phyloP scores from a whole-genome alignment of 2,888 invertebrate genomes.

The Alcis repandata region DNA sequence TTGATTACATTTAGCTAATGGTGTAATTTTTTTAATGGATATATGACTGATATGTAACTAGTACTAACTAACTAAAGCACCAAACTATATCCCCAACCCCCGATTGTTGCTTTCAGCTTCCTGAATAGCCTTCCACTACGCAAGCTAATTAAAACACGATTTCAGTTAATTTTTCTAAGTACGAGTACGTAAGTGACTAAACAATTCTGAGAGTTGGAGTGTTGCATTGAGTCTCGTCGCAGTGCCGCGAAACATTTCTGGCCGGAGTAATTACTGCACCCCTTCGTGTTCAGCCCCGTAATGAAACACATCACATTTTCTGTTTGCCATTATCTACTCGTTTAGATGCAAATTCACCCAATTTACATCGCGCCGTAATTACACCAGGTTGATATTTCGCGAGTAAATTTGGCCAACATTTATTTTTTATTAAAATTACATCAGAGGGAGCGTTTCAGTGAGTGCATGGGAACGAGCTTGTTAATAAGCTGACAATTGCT shows the following conservation, averaged over 20 bases:
- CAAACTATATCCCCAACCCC: no score
- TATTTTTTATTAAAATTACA: slow-evolving; percentile 3
- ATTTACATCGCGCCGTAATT: slow-evolving; percentile 18
- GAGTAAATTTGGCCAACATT: slow-evolving; percentile 2
- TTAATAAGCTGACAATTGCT: background rate
- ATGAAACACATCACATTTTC: slow-evolving; percentile 12
- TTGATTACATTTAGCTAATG: no score
- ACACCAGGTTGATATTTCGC: slow-evolving; percentile 12
- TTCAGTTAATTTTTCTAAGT: no score
- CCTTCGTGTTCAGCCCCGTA: slow-evolving; percentile 1
- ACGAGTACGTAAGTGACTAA: no score
- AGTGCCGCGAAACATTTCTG: background rate
- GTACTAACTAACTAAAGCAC: no score
- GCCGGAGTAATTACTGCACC: slow-evolving; percentile 4
- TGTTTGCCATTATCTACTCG: slow-evolving; percentile 13
- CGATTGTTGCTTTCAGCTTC: no score
- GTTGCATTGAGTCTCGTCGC: background rate
- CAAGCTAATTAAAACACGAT: no score
- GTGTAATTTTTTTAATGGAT: no score
- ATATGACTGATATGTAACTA: no score
- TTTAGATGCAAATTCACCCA: slow-evolving; percentile 25
- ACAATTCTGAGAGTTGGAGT: background rate
- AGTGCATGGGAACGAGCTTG: slow-evolving; percentile 1
- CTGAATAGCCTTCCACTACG: no score
- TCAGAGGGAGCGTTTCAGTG: background rate